phyloP scores from a whole-genome alignment of 2,888 invertebrate species.

The Tetranychus piercei region DNA sequence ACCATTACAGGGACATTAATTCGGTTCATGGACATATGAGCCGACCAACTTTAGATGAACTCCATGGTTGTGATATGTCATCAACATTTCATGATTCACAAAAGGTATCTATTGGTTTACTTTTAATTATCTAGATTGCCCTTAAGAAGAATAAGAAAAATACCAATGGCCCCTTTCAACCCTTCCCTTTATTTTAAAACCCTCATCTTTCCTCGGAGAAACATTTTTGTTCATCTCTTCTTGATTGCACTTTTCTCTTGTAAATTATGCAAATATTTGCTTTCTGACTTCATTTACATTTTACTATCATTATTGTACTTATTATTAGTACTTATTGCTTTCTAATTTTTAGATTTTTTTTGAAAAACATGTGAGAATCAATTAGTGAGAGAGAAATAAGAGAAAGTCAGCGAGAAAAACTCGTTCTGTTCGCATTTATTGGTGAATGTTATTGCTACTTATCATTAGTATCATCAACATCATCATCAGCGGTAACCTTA shows the following conservation, averaged over 20 bases:
- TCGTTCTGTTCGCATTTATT: background rate
- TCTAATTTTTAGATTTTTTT: too few species aligned
- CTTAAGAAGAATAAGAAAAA: background rate
- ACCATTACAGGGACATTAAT: conserved; percentile 37
- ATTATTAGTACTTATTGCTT: too few species aligned
- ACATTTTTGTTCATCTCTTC: too few species aligned
- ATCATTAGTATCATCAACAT: background rate
- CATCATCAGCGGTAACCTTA: background rate
- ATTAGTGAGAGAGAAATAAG: too few species aligned
- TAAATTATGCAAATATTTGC: too few species aligned
- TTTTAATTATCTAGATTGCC: background rate
- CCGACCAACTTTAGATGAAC: conserved; percentile 34
- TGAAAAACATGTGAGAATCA: too few species aligned
- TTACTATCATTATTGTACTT: too few species aligned
- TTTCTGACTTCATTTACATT: too few species aligned
- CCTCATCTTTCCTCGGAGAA: too few species aligned
- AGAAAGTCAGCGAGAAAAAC: background rate
- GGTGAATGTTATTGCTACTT: background rate
- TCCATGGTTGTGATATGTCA: conserved; percentile 30
- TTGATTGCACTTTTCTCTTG: too few species aligned
- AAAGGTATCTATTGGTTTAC: background rate
- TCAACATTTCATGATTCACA: background rate
- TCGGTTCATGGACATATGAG: conserved; percentile 30
- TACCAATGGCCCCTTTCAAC: background rate
- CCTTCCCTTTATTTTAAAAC: background rate